Evolutionary conservation across 2,888 invertebrate genomes (phyloP).

Genomic region (Leptinotarsa juncta): DNA sequence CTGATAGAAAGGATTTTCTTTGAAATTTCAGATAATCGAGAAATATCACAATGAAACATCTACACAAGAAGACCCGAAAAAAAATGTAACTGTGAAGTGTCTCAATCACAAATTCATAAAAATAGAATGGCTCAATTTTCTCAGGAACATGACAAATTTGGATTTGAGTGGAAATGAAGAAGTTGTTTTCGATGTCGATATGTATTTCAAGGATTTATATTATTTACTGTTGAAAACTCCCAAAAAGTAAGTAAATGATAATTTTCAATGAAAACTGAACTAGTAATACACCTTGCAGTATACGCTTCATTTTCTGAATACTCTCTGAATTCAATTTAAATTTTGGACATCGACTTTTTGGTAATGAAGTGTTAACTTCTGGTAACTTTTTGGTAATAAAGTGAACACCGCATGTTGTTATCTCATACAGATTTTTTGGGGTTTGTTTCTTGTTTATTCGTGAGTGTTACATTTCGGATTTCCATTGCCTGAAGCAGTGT

Average conservation of each 20-base stretch:
- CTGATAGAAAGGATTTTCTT: not conserved
- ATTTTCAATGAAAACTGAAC: no score
- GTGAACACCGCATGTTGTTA: no score
- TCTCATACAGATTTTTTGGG: no score
- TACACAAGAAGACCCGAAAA: constrained; percentile 5
- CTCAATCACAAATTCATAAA: constrained; percentile 46
- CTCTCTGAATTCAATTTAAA: no score
- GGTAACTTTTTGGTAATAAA: no score
- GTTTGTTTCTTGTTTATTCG: no score
- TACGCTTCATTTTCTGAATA: no score
- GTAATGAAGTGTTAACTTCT: no score
- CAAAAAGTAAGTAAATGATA: constrained; percentile 48
- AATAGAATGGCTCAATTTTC: constrained; percentile 54
- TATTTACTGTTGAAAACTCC: constrained; percentile 49
- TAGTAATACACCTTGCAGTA: no score
- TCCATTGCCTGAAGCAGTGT: no score
- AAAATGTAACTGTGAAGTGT: constrained; percentile 32
- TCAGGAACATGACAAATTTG: constrained; percentile 51
- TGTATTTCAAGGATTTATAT: constrained; percentile 51
- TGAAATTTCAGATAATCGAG: constrained; percentile 24
- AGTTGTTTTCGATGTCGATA: constrained; percentile 47
- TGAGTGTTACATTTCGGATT: no score
- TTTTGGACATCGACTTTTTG: no score
- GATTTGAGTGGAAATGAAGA: constrained; percentile 46
- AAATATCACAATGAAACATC: constrained; percentile 37